These are phyloP conservation scores for Chymomyza caudatula DNA, from an alignment of 2,888 invertebrate species.

Conservation along the genomic window DNA sequence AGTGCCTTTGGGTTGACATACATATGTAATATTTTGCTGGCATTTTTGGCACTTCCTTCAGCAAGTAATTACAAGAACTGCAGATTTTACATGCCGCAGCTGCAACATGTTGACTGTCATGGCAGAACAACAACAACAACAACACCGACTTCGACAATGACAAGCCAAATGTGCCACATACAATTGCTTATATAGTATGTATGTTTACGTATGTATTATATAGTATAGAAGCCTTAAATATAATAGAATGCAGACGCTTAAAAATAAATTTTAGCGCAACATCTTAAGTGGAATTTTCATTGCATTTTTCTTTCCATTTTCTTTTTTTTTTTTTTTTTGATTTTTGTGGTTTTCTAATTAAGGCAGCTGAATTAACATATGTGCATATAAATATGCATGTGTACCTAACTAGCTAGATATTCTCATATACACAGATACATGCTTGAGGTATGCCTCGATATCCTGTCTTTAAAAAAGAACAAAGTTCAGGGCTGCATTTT, in stretches of 20 bases:
- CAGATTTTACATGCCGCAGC: slow-evolving; percentile 40
- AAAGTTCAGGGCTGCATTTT: slow-evolving; percentile 59
- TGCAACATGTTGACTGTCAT: slow-evolving; percentile 69
- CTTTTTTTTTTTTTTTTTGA: background rate
- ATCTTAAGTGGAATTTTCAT: slow-evolving; percentile 24
- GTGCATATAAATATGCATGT: slow-evolving; percentile 39
- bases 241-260: slow-evolving; percentile 15
- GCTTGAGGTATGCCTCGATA: slow-evolving; percentile 32
- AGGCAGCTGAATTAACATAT: slow-evolving; percentile 61
- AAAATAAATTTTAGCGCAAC: slow-evolving; percentile 35
- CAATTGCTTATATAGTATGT: background rate
- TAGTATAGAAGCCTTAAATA: slow-evolving; percentile 40
- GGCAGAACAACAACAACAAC: slow-evolving; percentile 4
- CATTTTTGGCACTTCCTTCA: slow-evolving; percentile 36
- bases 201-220: background rate
- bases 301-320: slow-evolving; percentile 5
- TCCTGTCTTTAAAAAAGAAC: slow-evolving; percentile 64
- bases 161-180: background rate
- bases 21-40: background rate
- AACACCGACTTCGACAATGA: background rate
- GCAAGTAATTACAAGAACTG: slow-evolving; percentile 12
- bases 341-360: slow-evolving; percentile 49
- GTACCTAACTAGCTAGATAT: too few species aligned
- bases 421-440: too few species aligned
- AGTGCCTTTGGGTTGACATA: too few species aligned